phyloP scores from a whole-genome alignment of 2,113 vertebrate genomes.

The Hydrolagus affinis region DNA sequence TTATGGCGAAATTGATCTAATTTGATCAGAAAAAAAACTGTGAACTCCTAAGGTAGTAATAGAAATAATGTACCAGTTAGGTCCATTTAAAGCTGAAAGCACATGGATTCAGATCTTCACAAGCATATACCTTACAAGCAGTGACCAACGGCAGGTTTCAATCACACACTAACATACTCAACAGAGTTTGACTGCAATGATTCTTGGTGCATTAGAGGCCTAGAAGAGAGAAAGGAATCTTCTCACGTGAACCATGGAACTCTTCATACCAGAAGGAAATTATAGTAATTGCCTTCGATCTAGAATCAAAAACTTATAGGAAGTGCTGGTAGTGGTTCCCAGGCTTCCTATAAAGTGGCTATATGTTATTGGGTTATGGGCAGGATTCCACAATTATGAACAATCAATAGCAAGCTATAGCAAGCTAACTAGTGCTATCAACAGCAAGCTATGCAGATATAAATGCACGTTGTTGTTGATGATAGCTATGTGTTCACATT shows the following conservation, averaged over 20 bases:
- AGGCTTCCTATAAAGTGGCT: no score
- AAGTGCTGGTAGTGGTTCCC: no score
- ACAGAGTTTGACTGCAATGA: neutral
- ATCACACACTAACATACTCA: neutral
- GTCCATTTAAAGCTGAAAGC: neutral
- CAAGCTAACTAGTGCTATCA: no score
- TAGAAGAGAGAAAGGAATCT: neutral
- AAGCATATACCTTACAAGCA: neutral
- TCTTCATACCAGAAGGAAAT: neutral
- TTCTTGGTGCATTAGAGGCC: neutral
- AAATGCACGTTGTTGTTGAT: no score
- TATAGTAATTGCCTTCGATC: neutral
- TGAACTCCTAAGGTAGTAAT: neutral
- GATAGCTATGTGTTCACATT: no score
- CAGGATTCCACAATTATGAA: no score
- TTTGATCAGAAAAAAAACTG: neutral
- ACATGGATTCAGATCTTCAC: neutral
- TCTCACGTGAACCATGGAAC: neutral
- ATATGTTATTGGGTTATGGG: no score
- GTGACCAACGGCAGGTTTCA: neutral
- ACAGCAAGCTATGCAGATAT: no score
- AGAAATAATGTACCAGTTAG: neutral
- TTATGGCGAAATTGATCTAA: neutral
- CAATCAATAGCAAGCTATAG: no score
- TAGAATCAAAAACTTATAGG: neutral